Evolutionary conservation across 2,888 invertebrate genomes (phyloP), one percentile per base, ranked within the genome.

Genomic region (Nudaria mundana): DNA sequence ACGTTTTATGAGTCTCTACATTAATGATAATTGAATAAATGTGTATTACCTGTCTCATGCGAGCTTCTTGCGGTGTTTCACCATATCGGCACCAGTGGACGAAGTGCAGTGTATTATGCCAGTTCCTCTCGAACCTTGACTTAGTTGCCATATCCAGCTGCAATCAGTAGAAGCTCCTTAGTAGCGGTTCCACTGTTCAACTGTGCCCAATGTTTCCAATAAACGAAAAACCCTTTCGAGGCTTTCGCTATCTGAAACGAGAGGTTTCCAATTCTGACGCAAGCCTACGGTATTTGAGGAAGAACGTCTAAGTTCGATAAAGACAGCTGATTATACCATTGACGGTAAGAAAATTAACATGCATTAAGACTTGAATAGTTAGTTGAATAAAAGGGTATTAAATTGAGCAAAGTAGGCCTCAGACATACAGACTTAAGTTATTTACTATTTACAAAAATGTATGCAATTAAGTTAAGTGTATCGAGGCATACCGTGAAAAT

Each of bases 31-130:
- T 32, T 16, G 46, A 38, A 40, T 16, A 46, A 38, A 40, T 48
- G 51, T 61, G 53, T 48, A 74, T 90, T 90, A 93, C 93, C 91
- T 93, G 92, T 88, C 92, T 90, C 82, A 91, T 91, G 70, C 92
- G 90, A 80, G 91, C 91, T 77, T 92, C 92, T 71, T 91, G 91
- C 63, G 91, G 92, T 33, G 92, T 91, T 73, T 91, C 91, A 41
- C 93, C 93, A 60, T 94, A 93, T 53, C 93, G 91, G 78, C 93
- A 93, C 92, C 93, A 93, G 75, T 92, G 91, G 55, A 91, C 91
- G 80, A 92, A 92, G 87, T 85, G 92, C 82, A 91, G 91, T 71
- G 90, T 91, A 87, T 91, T 93, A 82, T 90, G 92, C 91, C 91
- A 92, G 72, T 91, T 91, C 63, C 89, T 83, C 81, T 90, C 89